Evolutionary conservation across 2,113 vertebrate genomes (phyloP), one percentile per base, ranked within the genome.

Genomic region (Apaloderma vittatum): DNA sequence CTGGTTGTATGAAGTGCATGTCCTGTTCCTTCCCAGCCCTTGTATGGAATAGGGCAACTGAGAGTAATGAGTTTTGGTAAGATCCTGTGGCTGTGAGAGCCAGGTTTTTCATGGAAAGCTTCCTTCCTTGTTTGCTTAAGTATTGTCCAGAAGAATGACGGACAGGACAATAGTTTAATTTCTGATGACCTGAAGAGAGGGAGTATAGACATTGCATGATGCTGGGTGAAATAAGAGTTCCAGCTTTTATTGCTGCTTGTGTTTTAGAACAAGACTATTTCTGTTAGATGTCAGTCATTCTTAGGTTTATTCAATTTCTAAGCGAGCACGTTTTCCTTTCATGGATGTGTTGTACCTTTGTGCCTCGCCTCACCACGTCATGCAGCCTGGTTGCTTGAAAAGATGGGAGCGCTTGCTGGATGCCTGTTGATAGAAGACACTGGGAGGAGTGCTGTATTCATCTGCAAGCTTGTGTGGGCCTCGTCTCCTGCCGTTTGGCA

Each of bases 201-300:
- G 6, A 1, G 1, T n/a, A 3, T 12, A 26, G 62, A 32, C 8
- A 4, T n/a, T 72, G 5, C 7, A 4, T 37, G 49, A 40, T 37
- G 18, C n/a, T 36, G 16, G 12, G 27, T 82, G 58, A 82, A 79
- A 32, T 57, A 11, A 34, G 43, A 82, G 20, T 26, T 78, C 23
- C 27, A 16, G 23, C 10, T 92, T 57, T 36, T 30, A 13, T 68
- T 93, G 62, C 58, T 68, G 32, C 46, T 63, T 90, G 32, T 3
- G 0, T 88, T 87, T 94, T 49, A 63, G 55, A 72, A 7, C 48
- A 82, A 40, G 22, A 26, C 8, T 58, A 2, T 54, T 76, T 88
- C 24, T 36, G 23, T 72, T 30, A n/a, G 23, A 12, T 78, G 30
- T 72, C 74, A 54, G 22, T 52, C 58, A 52, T 36, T 54, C 29